Evolutionary conservation across 1,140 invertebrate species (phyloP).

Genomic region (Lordiphosa stackelbergi): DNA sequence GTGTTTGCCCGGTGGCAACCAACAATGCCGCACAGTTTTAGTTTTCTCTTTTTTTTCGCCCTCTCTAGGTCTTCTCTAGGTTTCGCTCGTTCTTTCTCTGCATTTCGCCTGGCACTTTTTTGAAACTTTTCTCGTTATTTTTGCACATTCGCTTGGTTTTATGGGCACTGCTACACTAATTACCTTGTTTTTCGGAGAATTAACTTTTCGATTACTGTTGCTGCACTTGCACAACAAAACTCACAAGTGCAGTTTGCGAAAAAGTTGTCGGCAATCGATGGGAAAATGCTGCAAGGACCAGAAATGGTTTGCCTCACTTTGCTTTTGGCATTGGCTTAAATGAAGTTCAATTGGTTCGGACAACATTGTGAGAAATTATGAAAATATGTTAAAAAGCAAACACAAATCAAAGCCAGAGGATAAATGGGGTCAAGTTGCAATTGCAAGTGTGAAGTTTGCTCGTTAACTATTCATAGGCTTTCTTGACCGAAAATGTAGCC

Average conservation of each 20-base stretch:
- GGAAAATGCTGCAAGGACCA: slow-evolving; percentile 4
- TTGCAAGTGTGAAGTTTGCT: slow-evolving; percentile 10
- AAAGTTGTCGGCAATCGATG: slow-evolving; percentile 45
- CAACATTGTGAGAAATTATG: slow-evolving; percentile 46
- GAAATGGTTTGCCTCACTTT: background rate
- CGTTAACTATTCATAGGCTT: slow-evolving; percentile 27
- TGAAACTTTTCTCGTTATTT: slow-evolving; percentile 72
- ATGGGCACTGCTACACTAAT: slow-evolving; percentile 72
- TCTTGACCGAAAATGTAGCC: slow-evolving; percentile 1
- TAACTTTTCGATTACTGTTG: slow-evolving; percentile 74
- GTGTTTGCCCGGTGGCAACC: slow-evolving; percentile 58
- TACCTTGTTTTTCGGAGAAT: slow-evolving; percentile 74
- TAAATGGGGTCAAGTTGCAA: background rate
- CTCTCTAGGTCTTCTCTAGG: slow-evolving; percentile 10
- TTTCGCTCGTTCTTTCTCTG: slow-evolving; percentile 12
- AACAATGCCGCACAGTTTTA: slow-evolving; percentile 44
- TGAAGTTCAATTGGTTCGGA: slow-evolving; percentile 2
- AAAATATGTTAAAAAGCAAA: slow-evolving; percentile 46
- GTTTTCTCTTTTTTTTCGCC: slow-evolving; percentile 38
- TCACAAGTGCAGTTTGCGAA: slow-evolving; percentile 58
- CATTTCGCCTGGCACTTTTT: slow-evolving; percentile 46
- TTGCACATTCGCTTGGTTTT: slow-evolving; percentile 72
- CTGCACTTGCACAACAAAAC: slow-evolving; percentile 37
- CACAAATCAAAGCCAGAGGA: slow-evolving; percentile 19
- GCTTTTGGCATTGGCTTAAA: too few species aligned